phyloP scores from a whole-genome alignment of 2,113 vertebrate species.

The Numenius arquata region DNA sequence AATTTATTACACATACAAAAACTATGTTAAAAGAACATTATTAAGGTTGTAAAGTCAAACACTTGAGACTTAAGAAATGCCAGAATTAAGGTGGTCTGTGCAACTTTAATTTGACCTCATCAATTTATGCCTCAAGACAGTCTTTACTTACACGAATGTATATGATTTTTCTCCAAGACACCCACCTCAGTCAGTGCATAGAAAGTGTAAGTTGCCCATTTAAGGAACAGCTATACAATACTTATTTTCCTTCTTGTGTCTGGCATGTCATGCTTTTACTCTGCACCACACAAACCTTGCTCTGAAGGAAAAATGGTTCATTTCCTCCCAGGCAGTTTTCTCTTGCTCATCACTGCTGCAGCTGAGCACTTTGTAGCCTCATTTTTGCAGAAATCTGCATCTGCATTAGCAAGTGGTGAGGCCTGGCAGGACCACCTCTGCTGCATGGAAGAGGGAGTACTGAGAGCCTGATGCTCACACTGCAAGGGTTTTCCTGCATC shows the following conservation, averaged over 20 bases:
- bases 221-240: not conserved
- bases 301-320: not conserved
- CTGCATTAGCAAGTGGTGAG: not conserved
- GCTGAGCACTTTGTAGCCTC: not conserved
- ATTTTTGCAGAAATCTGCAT: not conserved
- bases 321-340: not conserved
- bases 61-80: conserved; percentile 60
- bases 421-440: not conserved
- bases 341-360: not conserved
- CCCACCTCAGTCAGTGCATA: not conserved
- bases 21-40: conserved; percentile 57
- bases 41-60: conserved; percentile 63
- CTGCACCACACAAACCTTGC: not conserved
- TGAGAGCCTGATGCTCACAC: not conserved
- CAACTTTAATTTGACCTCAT: conserved; percentile 28
- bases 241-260: not conserved
- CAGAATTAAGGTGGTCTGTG: conserved; percentile 63
- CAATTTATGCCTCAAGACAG: not conserved
- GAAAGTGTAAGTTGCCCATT: not conserved
- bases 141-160: not conserved
- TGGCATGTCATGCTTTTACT: not conserved
- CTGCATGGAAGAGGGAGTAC: not conserved
- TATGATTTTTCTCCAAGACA: conserved; percentile 7
- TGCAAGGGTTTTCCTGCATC: not conserved
- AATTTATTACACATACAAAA: conserved; percentile 58